Evolutionary conservation across 2,797 vertebrate species (phyloP).

Genomic region (Falco concolor): DNA sequence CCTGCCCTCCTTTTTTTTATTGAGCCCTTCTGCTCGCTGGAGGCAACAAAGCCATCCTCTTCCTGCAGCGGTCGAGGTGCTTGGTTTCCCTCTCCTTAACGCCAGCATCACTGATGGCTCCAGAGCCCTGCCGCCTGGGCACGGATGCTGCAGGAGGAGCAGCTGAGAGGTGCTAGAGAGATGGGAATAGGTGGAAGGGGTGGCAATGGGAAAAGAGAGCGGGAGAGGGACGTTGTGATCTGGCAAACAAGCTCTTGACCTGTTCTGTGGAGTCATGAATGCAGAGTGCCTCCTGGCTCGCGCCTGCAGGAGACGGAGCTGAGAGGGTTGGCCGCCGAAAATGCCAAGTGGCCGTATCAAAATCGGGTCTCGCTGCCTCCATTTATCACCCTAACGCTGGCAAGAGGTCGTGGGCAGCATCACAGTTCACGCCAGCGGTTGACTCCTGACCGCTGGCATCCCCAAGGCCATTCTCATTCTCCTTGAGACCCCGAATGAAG

Average conservation of each 20-base stretch:
- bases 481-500: neutral
- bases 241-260: neutral
- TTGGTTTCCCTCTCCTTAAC: neutral
- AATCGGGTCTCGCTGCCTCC: neutral
- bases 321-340: neutral
- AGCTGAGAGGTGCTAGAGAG: neutral
- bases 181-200: neutral
- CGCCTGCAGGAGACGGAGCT: neutral
- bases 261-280: neutral
- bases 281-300: neutral
- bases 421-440: neutral
- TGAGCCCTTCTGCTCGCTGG: neutral
- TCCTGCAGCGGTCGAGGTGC: neutral
- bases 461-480: neutral
- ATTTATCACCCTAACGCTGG: neutral
- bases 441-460: neutral
- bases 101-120: neutral
- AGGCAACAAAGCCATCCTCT: neutral
- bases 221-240: too few species aligned
- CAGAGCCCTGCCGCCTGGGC: neutral
- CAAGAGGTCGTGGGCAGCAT: neutral
- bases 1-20: neutral
- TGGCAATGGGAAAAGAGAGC: neutral
- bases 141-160: neutral
- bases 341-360: rapidly evolving